Evolutionary conservation across 92 coral and sea anemone genomes (phyloP).

Genomic region (Palythoa grandiflora): DNA sequence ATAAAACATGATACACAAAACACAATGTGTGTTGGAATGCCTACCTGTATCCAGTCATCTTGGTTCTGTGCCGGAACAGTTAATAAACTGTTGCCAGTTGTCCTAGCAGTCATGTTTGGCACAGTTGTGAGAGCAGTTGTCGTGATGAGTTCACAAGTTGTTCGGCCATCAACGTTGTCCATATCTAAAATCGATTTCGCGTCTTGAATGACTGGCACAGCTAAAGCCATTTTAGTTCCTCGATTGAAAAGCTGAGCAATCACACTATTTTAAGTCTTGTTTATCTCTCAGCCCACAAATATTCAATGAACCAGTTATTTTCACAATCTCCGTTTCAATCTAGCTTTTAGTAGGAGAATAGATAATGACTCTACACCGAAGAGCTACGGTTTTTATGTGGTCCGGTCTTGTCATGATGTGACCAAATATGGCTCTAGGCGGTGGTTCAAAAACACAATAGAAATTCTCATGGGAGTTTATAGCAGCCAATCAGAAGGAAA

Average conservation of each 20-base stretch:
- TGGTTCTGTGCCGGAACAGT: constrained; percentile 52
- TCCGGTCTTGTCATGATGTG: constrained; percentile 14
- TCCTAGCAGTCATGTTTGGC: constrained; percentile 75
- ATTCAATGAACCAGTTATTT: constrained; percentile 7
- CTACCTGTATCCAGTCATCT: constrained; percentile 88
- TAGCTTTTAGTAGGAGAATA: constrained; percentile 16
- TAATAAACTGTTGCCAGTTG: constrained; percentile 31
- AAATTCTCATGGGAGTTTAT: constrained; percentile 66
- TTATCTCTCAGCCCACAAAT: constrained; percentile 47
- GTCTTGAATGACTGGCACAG: constrained; percentile 90
- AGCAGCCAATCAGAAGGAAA: constrained; percentile 68
- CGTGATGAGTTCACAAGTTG: constrained; percentile 60
- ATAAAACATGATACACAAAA: not conserved
- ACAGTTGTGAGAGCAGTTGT: constrained; percentile 57
- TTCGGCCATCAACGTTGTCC: constrained; percentile 39
- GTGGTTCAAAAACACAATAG: constrained; percentile 59
- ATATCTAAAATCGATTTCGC: constrained; percentile 82
- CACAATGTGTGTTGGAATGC: constrained; percentile 2
- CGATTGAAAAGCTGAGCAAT: not conserved
- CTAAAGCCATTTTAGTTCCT: constrained; percentile 76
- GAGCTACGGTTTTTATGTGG: constrained; percentile 27
- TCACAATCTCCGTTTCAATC: constrained; percentile 7
- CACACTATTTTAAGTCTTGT: constrained; percentile 3
- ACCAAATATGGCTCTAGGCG: constrained; percentile 50
- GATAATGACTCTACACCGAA: constrained; percentile 8